Evolutionary conservation across 2,888 invertebrate genomes (phyloP).

Genomic region (Acanthacorydalis orientalis): DNA sequence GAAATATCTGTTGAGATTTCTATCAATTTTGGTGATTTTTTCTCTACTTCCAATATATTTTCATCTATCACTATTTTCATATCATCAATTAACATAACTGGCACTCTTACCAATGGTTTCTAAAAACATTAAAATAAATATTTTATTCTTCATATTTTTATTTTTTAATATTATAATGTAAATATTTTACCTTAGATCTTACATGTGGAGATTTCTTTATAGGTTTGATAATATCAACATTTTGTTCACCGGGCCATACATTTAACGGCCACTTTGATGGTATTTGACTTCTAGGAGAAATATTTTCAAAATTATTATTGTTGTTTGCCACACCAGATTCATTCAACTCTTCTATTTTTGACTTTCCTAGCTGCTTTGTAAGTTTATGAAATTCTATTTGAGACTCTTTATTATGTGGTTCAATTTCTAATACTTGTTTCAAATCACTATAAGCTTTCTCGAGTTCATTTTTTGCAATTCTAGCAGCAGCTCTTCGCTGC

Average conservation of each 20-base stretch:
- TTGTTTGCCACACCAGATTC: neutral
- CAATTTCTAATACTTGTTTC: constrained; percentile 48
- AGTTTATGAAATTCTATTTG: constrained; percentile 38
- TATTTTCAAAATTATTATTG: too few relatives aligned
- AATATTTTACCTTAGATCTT: constrained; percentile 29
- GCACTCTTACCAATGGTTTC: constrained; percentile 37
- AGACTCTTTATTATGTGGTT: constrained; percentile 62
- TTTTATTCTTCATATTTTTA: too few relatives aligned
- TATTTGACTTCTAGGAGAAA: too few relatives aligned
- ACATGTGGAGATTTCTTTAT: constrained; percentile 45
- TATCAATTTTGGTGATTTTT: constrained; percentile 10
- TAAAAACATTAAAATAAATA: constrained; percentile 17
- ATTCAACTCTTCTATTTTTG: constrained; percentile 25
- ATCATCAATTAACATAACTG: constrained; percentile 9
- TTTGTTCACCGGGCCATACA: neutral
- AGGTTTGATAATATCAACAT: constrained; percentile 24
- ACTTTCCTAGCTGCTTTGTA: constrained; percentile 32
- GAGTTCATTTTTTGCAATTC: constrained; percentile 52
- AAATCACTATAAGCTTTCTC: constrained; percentile 58
- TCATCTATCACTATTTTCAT: constrained; percentile 18
- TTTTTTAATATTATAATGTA: constrained; percentile 4
- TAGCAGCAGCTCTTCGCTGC: constrained; percentile 61
- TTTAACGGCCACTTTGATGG: neutral
- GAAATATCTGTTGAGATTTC: constrained; percentile 3
- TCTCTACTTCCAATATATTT: constrained; percentile 17